Evolutionary conservation across 2,797 vertebrate genomes (phyloP).

Genomic region (Peromyscus nudipes): DNA sequence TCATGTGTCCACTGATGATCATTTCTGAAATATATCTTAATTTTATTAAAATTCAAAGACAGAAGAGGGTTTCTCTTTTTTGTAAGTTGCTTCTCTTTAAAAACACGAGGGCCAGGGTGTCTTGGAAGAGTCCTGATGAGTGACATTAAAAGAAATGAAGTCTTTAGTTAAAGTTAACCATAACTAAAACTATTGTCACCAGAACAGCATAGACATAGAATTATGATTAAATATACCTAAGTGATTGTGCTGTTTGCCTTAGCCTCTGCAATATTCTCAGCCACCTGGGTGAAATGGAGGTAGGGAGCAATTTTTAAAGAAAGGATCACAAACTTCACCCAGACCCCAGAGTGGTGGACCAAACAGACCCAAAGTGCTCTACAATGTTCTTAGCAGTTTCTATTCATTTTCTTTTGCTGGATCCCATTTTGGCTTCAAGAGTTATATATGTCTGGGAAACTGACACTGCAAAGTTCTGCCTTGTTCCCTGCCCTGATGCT

Average conservation of each 20-base stretch:
- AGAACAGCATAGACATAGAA: slow-evolving; percentile 41
- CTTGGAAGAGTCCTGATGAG: slow-evolving; percentile 19
- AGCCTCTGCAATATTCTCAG: slow-evolving; percentile 39
- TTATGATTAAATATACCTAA: slow-evolving; percentile 57
- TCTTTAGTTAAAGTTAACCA: slow-evolving; percentile 61
- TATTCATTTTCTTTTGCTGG: slow-evolving; percentile 67
- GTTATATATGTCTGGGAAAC: slow-evolving; percentile 73
- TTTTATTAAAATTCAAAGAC: slow-evolving; percentile 67
- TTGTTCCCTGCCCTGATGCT: slow-evolving; percentile 72
- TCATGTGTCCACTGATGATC: slow-evolving; percentile 2
- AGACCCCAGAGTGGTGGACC: neutral
- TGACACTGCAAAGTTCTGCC: slow-evolving; percentile 72
- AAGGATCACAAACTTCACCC: slow-evolving; percentile 42
- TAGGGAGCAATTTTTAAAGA: slow-evolving; percentile 13
- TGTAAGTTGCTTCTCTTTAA: slow-evolving; percentile 54
- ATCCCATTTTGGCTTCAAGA: slow-evolving; percentile 57
- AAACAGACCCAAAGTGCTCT: slow-evolving; percentile 2
- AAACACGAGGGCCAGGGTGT: neutral
- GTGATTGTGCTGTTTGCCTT: neutral
- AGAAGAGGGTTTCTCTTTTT: neutral
- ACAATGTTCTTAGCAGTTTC: slow-evolving; percentile 33
- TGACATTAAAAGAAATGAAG: slow-evolving; percentile 46
- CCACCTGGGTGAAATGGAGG: neutral
- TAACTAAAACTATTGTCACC: slow-evolving; percentile 58
- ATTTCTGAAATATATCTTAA: neutral